These are phyloP conservation scores for Phoeniculus purpureus DNA, from an alignment of 2,797 vertebrate species.

Conservation along the genomic window DNA sequence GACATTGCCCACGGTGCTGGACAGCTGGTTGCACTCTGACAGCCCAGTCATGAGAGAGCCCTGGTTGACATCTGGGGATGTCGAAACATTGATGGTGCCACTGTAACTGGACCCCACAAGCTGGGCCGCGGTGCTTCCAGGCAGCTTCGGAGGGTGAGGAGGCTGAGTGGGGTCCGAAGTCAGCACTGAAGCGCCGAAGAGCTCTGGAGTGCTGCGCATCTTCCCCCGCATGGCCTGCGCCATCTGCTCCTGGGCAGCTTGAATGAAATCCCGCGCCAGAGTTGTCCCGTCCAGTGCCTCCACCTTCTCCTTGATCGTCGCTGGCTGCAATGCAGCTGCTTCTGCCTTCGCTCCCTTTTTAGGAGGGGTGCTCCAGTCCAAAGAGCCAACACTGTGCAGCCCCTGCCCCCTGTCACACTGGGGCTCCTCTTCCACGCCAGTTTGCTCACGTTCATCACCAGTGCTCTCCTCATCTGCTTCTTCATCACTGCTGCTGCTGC, in stretches of 20 bases:
- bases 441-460: conserved; percentile 50
- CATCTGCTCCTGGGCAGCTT: conserved; percentile 80
- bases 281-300: conserved; percentile 46
- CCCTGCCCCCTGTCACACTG: not conserved
- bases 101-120: conserved; percentile 84
- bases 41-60: conserved; percentile 65
- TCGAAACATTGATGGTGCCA: conserved; percentile 91
- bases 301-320: conserved; percentile 59
- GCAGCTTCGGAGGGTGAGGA: conserved; percentile 76
- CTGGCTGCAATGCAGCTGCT: conserved; percentile 49
- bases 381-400: not conserved
- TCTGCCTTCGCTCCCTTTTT: conserved; percentile 76
- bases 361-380: conserved; percentile 28
- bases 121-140: conserved; percentile 73
- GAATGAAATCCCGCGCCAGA: conserved; percentile 83
- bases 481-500: conserved; percentile 63
- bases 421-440: conserved; percentile 74
- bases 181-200: conserved; percentile 58
- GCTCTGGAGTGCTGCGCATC: conserved; percentile 78
- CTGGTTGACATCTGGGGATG: conserved; percentile 83
- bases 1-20: conserved; percentile 85
- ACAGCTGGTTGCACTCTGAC: conserved; percentile 68
- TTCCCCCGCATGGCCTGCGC: conserved; percentile 77
- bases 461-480: conserved; percentile 67
- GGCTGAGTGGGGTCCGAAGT: conserved; percentile 39